Conservation (phyloP, 1,140 invertebrate genomes). For the Gryllus bimaculatus region DNA sequence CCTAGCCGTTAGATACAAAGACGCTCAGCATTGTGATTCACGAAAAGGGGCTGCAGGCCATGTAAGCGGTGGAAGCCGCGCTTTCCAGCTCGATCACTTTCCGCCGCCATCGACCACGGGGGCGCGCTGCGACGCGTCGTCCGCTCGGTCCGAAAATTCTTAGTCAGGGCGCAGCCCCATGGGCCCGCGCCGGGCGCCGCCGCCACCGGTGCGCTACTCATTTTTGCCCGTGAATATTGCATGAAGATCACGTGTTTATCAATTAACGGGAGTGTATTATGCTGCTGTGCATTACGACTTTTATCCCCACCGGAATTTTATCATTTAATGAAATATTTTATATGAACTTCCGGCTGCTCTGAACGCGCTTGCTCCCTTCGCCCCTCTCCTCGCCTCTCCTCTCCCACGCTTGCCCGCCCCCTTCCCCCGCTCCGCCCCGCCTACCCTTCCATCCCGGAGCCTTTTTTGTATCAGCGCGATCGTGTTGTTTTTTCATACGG, state of each 20-base stretch:
- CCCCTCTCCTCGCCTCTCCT: too few species aligned
- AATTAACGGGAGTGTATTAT: slow-evolving; percentile 5
- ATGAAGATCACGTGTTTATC: slow-evolving; percentile 4
- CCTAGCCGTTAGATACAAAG: too few species aligned
- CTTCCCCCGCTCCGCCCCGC: too few species aligned
- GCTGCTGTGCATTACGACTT: background rate
- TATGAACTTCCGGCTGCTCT: background rate
- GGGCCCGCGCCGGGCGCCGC: too few species aligned
- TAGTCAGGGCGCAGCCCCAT: background rate
- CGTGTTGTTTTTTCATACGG: slow-evolving; percentile 4
- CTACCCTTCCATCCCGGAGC: background rate
- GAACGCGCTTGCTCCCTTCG: background rate
- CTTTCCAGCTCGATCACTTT: too few species aligned
- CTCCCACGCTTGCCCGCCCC: too few species aligned
- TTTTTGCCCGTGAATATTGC: background rate
- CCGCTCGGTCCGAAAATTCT: background rate
- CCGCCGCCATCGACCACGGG: too few species aligned
- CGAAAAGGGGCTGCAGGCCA: too few species aligned
- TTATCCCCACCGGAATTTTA: slow-evolving; percentile 4
- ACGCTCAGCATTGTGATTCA: too few species aligned
- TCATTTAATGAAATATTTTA: slow-evolving; percentile 6
- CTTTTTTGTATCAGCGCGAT: background rate
- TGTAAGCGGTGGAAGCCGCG: too few species aligned
- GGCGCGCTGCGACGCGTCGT: background rate
- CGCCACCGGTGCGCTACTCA: background rate